Percentiles rank a stretch among this genome's conserved stretches.
phyloP scores from a whole-genome alignment of 1,140 invertebrate species.

The Oryctes rhinoceros region DNA sequence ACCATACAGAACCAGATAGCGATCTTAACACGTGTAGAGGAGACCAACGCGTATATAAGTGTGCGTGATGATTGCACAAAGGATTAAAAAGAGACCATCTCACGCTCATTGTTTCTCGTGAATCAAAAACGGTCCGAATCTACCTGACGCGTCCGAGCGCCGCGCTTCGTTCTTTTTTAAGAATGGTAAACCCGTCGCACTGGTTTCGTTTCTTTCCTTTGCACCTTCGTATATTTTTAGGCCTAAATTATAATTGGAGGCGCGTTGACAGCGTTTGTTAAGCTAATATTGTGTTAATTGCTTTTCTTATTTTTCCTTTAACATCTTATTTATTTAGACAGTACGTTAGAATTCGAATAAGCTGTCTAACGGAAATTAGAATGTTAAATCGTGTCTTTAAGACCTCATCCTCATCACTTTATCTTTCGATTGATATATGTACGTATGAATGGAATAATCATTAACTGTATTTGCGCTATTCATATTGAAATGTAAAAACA shows the following conservation, averaged over 20 bases:
- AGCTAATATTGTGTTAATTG: slow-evolving; percentile 6
- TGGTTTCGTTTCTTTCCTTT: background rate
- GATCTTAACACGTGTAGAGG: background rate
- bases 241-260: slow-evolving; percentile 10
- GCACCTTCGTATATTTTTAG: background rate
- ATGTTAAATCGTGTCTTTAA: background rate
- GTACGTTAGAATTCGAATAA: background rate
- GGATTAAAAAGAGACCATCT: background rate
- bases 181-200: background rate
- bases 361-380: background rate
- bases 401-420: too few species aligned
- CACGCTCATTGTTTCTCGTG: background rate
- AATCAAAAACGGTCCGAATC: background rate
- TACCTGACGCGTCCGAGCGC: background rate
- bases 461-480: too few species aligned
- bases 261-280: slow-evolving; percentile 4
- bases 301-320: background rate
- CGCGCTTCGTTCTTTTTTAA: background rate
- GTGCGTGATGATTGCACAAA: slow-evolving; percentile 4
- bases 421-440: background rate
- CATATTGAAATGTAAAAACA: too few species aligned
- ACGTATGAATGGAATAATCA: background rate
- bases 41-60: background rate
- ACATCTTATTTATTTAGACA: background rate
- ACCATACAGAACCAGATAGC: background rate